phyloP scores from a whole-genome alignment of 53 echinoderm and acorn worm species.

The Zoroaster sp. region DNA sequence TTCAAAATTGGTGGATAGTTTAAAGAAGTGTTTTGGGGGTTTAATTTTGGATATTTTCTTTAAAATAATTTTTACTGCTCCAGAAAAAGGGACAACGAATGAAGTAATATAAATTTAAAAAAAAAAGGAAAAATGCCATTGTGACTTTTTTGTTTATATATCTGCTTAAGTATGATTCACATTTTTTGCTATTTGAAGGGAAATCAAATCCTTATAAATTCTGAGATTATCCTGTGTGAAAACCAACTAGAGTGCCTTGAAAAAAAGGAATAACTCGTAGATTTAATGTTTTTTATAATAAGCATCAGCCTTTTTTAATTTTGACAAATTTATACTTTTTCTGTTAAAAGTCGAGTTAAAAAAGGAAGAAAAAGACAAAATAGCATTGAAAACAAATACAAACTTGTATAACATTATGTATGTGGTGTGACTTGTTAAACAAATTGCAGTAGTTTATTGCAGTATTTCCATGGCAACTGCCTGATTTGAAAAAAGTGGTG shows the following conservation, averaged over 20 bases:
- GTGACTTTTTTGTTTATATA: neutral
- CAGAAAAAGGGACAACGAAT: too few relatives aligned
- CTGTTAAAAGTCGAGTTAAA: neutral
- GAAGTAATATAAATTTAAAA: too few relatives aligned
- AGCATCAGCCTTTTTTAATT: neutral
- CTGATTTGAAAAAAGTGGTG: neutral
- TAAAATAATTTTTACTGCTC: too few relatives aligned
- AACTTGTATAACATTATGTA: neutral
- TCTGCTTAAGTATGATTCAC: neutral
- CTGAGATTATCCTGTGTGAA: neutral
- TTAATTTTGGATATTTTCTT: too few relatives aligned
- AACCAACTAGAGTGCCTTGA: conserved; percentile 24
- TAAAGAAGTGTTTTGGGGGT: too few relatives aligned
- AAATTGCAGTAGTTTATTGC: neutral
- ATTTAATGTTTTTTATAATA: neutral
- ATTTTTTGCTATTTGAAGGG: neutral
- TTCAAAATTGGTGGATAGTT: too few relatives aligned
- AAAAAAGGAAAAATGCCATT: neutral
- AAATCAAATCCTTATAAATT: neutral
- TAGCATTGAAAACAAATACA: neutral
- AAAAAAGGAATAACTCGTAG: neutral
- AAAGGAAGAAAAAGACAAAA: neutral
- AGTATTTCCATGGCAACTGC: neutral
- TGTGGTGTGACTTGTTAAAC: conserved; percentile 27
- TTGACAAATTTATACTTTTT: neutral